Base-by-base conservation (phyloP, 2,888 invertebrate species). In the Heliconius sara region DNA sequence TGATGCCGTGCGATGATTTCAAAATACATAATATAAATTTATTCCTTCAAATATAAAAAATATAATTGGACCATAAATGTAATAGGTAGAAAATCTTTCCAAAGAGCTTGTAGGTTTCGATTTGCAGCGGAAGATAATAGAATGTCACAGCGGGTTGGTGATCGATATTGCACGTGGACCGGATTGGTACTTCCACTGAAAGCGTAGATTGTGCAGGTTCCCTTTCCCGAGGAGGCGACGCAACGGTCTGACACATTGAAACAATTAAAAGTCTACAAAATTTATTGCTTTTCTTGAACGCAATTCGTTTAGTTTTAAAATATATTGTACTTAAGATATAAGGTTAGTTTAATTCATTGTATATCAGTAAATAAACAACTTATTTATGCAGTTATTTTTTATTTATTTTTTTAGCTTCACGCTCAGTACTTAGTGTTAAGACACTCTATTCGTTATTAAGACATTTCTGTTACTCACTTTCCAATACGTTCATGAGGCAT, bases 101-200 rank as follows among this genome's bases (percentile, higher is more conserved):
- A 78, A 67, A 78, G 66, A 67, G 67, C 78, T 74, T 74, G 67
- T 78, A 74, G 60, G 73, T 74, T 74, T 66, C 47, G 67, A 70
- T 78, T 78, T 47, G 70, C 39, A 77, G 60, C 60, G 66, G 65
- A 82, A 79, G 76, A 83, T 81, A 83, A 83, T 83, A 79, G 83
- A 79, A 79, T 82, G 79, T 80, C 81, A 79, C 80, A 76, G 79
- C 76, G 47, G 65, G 73, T 77, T 81, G 80, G 75, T 78, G 83
- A 81, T 83, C 82, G 78, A 83, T 83, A 83, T 81, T 74, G 68
- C 73, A 81, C 79, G 83, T 83, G 80, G 75, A 78, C 74, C 76
- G 75, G 77, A 80, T 65, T 66, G 57, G 65, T 57, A 76, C 80
- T 80, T 81, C 79, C 77, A 83, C 78, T 81, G 60, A 71, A 76